These are phyloP conservation scores for Chromobotia macracanthus DNA, from an alignment of 2,797 vertebrate species.

Conservation along the genomic window DNA sequence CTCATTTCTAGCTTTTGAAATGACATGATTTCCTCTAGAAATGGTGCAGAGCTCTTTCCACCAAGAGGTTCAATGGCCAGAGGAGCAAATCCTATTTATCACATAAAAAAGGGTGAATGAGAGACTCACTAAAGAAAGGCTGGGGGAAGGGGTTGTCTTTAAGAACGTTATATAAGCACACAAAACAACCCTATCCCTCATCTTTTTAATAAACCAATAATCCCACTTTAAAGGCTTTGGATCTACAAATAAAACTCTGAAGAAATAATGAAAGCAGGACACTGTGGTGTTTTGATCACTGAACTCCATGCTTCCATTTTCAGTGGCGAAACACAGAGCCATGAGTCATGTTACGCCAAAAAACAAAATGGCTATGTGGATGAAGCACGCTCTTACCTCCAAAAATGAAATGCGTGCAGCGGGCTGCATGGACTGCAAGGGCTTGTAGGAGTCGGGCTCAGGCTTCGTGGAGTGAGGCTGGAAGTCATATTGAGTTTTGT, in stretches of 20 bases:
- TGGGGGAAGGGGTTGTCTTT: constrained; percentile 56
- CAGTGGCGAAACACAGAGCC: constrained; percentile 37
- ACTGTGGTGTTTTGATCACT: constrained; percentile 18
- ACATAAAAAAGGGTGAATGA: constrained; percentile 78
- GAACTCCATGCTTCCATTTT: constrained; percentile 31
- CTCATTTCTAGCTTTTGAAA: constrained; percentile 33
- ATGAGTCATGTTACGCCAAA: constrained; percentile 43
- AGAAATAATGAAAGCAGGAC: constrained; percentile 25
- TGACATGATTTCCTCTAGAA: constrained; percentile 61
- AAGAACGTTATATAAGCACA: constrained; percentile 73
- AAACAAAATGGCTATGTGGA: constrained; percentile 63
- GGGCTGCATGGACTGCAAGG: constrained; percentile 99
- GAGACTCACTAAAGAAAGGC: constrained; percentile 60
- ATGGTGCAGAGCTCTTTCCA: constrained; percentile 57
- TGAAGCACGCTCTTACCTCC: constrained; percentile 92
- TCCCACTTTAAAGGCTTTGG: constrained; percentile 63
- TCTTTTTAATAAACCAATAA: constrained; percentile 51
- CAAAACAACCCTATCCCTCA: constrained; percentile 54
- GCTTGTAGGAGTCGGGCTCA: constrained; percentile 99
- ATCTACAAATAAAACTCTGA: constrained; percentile 44
- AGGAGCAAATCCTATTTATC: constrained; percentile 79
- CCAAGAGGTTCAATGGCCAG: constrained; percentile 53
- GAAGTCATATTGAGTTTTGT: constrained; percentile 88
- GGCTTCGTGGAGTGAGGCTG: constrained; percentile 99
- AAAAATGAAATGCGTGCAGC: constrained; percentile 98